phyloP scores from a whole-genome alignment of 2,888 invertebrate species.

The Psylliodes chrysocephalus region DNA sequence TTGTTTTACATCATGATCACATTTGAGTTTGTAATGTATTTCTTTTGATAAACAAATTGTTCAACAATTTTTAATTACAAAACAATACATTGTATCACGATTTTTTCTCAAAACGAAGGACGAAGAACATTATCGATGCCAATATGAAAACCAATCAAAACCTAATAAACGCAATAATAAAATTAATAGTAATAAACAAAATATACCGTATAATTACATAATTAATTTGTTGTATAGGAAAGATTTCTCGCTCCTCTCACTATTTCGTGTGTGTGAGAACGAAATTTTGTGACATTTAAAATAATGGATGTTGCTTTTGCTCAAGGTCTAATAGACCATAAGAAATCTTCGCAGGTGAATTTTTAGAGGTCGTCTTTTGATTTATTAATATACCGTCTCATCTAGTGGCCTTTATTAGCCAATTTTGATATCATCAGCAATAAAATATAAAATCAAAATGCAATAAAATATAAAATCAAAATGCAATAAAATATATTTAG shows the following conservation, averaged over 20 bases:
- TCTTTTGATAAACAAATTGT: too few relatives aligned
- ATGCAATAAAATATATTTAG: too few relatives aligned
- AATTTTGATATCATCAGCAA: neutral
- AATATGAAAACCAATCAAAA: neutral
- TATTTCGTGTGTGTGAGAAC: constrained; percentile 18
- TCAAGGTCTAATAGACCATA: constrained; percentile 6
- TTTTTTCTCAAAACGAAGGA: too few relatives aligned
- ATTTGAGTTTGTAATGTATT: too few relatives aligned
- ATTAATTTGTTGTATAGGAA: neutral
- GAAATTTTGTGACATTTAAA: constrained; percentile 19
- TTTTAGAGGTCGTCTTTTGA: constrained; percentile 4
- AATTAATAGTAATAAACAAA: neutral
- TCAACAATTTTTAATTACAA: too few relatives aligned
- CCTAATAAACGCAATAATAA: neutral
- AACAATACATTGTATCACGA: too few relatives aligned
- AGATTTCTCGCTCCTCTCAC: constrained; percentile 1
- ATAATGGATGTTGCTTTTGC: constrained; percentile 12
- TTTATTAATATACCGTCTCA: constrained; percentile 4
- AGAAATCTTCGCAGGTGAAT: neutral
- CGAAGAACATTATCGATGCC: too few relatives aligned
- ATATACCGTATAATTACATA: neutral
- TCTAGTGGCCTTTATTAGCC: constrained; percentile 3
- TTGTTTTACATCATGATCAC: too few relatives aligned
- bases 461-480: neutral
- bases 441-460: neutral